phyloP scores from a whole-genome alignment of 2,113 vertebrate species.

The Eurypyga helias region DNA sequence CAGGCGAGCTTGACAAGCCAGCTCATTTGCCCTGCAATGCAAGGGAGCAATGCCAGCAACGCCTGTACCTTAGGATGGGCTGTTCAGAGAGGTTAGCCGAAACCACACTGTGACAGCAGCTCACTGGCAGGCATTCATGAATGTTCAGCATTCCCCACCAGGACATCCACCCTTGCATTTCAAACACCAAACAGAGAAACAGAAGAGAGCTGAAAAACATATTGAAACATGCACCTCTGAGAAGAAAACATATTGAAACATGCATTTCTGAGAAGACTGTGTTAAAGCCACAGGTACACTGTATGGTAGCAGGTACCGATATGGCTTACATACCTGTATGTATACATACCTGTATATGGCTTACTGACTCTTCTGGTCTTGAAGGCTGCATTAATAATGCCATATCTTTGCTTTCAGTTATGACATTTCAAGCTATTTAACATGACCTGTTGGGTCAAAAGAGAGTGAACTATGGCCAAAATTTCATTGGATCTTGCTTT shows the following conservation, averaged over 20 bases:
- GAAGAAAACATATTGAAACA: background rate
- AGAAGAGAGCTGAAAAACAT: background rate
- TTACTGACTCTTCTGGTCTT: background rate
- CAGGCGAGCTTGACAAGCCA: background rate
- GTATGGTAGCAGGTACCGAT: background rate
- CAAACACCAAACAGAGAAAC: background rate
- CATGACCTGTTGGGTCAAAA: background rate
- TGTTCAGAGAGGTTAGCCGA: background rate
- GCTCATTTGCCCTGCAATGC: background rate
- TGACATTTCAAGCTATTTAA: background rate
- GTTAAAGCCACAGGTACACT: background rate
- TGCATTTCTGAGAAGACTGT: background rate
- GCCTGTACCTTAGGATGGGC: background rate
- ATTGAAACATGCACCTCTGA: background rate
- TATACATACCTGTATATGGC: background rate
- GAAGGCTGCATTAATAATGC: background rate
- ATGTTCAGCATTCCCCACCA: background rate
- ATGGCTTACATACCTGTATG: too few relatives aligned
- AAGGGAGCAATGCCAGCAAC: background rate
- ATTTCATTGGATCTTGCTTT: background rate
- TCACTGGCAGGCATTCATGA: background rate
- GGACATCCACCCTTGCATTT: accelerated
- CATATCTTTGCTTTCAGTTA: background rate
- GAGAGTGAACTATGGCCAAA: background rate
- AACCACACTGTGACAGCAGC: background rate